Evolutionary conservation across 1,140 invertebrate species (phyloP).

Genomic region (Lamellibrachia luymesi): DNA sequence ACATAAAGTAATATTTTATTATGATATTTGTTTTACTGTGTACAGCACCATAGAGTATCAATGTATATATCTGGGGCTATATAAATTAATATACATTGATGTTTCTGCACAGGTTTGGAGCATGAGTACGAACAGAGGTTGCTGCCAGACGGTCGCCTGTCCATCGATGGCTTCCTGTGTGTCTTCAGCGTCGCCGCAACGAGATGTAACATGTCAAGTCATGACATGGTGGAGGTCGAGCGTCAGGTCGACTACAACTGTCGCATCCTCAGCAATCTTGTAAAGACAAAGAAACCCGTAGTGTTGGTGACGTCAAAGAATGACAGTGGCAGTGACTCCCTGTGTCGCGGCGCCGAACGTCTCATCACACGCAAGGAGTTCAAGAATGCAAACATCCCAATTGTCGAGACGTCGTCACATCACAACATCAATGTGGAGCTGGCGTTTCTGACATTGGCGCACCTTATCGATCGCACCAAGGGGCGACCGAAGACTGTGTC

Average conservation of each 20-base stretch:
- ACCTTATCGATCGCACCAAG: conserved; percentile 80
- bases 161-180: conserved; percentile 93
- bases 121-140: conserved; percentile 92
- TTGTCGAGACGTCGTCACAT: conserved; percentile 93
- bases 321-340: conserved; percentile 86
- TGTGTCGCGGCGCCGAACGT: conserved; percentile 84
- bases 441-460: conserved; percentile 87
- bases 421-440: conserved; percentile 96
- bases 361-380: conserved; percentile 88
- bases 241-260: conserved; percentile 63
- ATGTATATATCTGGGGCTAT: no score
- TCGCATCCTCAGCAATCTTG: conserved; percentile 45
- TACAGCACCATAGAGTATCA: no score
- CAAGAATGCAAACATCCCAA: conserved; percentile 77
- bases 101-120: conserved; percentile 50
- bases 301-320: conserved; percentile 95
- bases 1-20: no score
- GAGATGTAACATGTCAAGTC: background rate
- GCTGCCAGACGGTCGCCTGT: conserved; percentile 88
- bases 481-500: conserved; percentile 67
- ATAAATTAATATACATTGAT: background rate
- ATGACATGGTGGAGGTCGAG: conserved; percentile 62
- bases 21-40: no score
- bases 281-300: conserved; percentile 82
- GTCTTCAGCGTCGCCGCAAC: conserved; percentile 89